These are phyloP conservation scores for Xenopus petersii DNA, from an alignment of 2,797 vertebrate species.

Conservation along the genomic window DNA sequence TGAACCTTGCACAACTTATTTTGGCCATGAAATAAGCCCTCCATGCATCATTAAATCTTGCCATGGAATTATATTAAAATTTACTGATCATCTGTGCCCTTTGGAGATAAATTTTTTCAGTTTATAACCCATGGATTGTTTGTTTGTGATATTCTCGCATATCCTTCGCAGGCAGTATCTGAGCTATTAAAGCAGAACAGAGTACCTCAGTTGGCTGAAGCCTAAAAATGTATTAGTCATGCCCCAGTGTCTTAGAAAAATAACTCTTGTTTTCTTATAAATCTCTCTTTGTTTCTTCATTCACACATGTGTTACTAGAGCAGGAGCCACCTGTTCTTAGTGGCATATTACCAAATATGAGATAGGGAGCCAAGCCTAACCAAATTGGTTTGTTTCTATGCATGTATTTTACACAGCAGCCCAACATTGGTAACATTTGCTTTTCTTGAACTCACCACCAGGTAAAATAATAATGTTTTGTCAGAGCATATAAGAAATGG, in stretches of 20 bases:
- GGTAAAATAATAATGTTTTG: conserved; percentile 30
- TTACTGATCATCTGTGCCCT: neutral
- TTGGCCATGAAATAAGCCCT: neutral
- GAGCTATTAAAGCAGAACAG: neutral
- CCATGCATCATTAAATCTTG: neutral
- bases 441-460: conserved; percentile 30
- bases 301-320: conserved; percentile 43
- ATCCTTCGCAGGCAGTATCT: neutral
- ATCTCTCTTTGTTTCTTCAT: conserved; percentile 41
- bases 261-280: conserved; percentile 35
- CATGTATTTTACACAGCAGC: conserved; percentile 39
- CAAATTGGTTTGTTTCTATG: conserved; percentile 43
- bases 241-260: conserved; percentile 31
- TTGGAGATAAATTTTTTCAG: neutral
- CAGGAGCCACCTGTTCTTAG: conserved; percentile 45
- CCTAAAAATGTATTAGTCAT: conserved; percentile 31
- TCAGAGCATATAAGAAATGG: neutral
- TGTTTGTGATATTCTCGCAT: neutral
- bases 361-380: conserved; percentile 39
- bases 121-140: neutral
- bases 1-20: too few relatives aligned
- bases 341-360: conserved; percentile 43
- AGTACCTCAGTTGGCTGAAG: neutral
- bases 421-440: conserved; percentile 14
- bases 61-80: too few relatives aligned